Evolutionary conservation across 1,140 invertebrate species (phyloP), one percentile per base, ranked within the genome.

Genomic region (Macrobrachium nipponense): DNA sequence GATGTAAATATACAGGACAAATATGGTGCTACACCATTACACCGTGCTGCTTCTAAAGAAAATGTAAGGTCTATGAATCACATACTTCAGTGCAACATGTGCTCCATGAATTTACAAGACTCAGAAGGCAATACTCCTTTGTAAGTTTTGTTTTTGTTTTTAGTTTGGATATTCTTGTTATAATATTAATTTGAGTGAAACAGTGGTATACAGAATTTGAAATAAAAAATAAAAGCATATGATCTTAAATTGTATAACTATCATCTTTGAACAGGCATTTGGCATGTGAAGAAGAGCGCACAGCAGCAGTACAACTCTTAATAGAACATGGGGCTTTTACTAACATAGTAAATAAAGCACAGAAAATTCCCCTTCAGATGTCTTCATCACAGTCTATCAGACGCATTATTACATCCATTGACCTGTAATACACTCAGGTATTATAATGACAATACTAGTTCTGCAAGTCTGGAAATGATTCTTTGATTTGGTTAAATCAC

Each of bases 11-110:
- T 95, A 64, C 90, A 90, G 59, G 96, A 98, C 91, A 92, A 93
- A 76, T 91, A 94, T 86, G 94, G 94, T 70, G 95, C 95, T 12
- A 97, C 96, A 59, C 95, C 97, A n/a, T 90, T 97, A 15, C 97
- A 98, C 89, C 92, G 96, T 90, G 95, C 96, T 27, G 95, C 96
- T 15, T 95, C 95, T n/a, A 95, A 96, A 91, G 96, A 96, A 72
- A 94, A 95, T 90, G 91, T 91, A 8, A 36, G 93, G 60, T 93
- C 97, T 88, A 93, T 97, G 0, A 93, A 95, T 89, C 89, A 96
- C 5, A 91, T 97, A 12, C 89, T 97, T 10, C 91, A 93, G 43
- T 91, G 91, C 66, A 92, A 92, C 60, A 86, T 91, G 61, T 87
- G 92, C 20, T 90, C 92, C 61, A 90, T 93, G 82, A 93, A 95